Conservation (phyloP, 2,797 vertebrate genomes). For the Enteromius argenteus region DNA sequence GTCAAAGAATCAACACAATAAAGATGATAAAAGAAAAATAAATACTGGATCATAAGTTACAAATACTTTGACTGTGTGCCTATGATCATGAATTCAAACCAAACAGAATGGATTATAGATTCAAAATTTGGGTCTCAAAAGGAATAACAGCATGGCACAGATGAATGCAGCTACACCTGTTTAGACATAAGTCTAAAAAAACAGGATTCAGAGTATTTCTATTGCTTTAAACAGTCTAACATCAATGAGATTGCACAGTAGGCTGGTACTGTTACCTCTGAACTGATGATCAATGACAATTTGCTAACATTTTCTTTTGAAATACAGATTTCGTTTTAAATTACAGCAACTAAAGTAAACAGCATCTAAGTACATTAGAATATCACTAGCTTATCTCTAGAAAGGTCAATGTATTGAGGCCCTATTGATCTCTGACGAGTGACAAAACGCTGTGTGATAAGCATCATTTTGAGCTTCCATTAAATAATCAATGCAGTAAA, state of each 20-base stretch:
- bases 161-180: neutral
- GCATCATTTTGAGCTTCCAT: slow-evolving; percentile 93
- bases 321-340: slow-evolving; percentile 43
- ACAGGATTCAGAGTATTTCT: neutral
- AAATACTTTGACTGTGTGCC: neutral
- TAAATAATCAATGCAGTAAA: slow-evolving; percentile 94
- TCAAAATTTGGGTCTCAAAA: neutral
- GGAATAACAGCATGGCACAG: neutral
- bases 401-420: slow-evolving; percentile 90
- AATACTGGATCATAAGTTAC: neutral
- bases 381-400: slow-evolving; percentile 80
- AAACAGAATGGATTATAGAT: neutral
- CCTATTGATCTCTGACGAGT: slow-evolving; percentile 81
- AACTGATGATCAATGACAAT: slow-evolving; percentile 33
- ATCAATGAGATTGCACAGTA: slow-evolving; percentile 7
- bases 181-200: neutral
- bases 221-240: neutral
- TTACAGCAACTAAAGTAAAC: slow-evolving; percentile 46
- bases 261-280: neutral
- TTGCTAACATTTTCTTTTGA: neutral
- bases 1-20: slow-evolving; percentile 13
- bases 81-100: neutral
- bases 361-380: slow-evolving; percentile 56
- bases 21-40: slow-evolving; percentile 24
- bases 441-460: slow-evolving; percentile 89